A percentile compares a stretch with the other conserved stretches of the same genome.
Conservation (phyloP, 1,140 invertebrate genomes). For the Drosophila parabipectinata region DNA sequence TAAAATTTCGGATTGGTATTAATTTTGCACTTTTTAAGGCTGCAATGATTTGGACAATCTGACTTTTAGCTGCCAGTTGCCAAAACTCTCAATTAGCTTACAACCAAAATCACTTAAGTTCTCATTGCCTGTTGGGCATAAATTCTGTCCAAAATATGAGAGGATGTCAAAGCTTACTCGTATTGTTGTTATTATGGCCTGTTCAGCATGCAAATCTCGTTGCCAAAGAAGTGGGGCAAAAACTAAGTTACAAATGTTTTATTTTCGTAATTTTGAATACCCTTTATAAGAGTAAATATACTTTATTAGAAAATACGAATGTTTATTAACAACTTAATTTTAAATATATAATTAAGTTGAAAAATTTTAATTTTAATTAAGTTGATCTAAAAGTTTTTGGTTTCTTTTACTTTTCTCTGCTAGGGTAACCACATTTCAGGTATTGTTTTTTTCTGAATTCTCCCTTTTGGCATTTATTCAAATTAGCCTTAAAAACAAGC, state of each 20-base stretch:
- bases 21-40: conserved; percentile 31
- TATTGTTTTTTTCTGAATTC: not conserved
- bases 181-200: conserved; percentile 21
- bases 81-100: conserved; percentile 57
- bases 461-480: conserved; percentile 53
- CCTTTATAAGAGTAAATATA: conserved; percentile 4
- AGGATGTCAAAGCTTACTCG: conserved; percentile 24
- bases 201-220: conserved; percentile 55
- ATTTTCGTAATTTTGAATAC: conserved; percentile 30
- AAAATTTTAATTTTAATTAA: too few relatives aligned
- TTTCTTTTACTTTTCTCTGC: not conserved
- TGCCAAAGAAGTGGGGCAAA: conserved; percentile 55
- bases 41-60: conserved; percentile 25
- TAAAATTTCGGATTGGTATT: conserved; percentile 10
- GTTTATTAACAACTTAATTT: too few relatives aligned
- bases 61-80: conserved; percentile 29
- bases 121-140: conserved; percentile 50
- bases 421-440: conserved; percentile 8
- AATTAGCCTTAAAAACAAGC: conserved; percentile 56
- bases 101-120: conserved; percentile 57
- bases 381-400: not conserved
- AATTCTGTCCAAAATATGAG: conserved; percentile 63
- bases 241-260: conserved; percentile 55
- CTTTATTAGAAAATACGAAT: too few relatives aligned
- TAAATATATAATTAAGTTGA: too few relatives aligned